phyloP scores from a whole-genome alignment of 1,140 invertebrate species.

The Solenopsis invicta region DNA sequence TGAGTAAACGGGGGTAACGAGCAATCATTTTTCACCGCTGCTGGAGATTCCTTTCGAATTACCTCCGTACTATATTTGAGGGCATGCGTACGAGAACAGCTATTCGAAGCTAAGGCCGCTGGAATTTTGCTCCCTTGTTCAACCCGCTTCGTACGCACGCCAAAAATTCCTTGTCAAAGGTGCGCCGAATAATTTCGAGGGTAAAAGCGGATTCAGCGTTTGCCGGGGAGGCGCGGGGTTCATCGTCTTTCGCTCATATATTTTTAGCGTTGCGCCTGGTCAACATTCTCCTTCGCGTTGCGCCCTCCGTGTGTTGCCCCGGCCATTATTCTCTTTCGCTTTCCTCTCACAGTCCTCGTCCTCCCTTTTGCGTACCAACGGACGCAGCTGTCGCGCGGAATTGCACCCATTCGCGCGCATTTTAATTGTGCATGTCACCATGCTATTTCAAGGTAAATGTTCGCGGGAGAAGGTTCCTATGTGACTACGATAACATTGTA shows the following conservation, averaged over 20 bases:
- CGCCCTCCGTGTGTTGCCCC: neutral
- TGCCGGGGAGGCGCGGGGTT: slow-evolving; percentile 66
- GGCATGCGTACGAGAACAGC: slow-evolving; percentile 23
- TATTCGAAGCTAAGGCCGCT: slow-evolving; percentile 37
- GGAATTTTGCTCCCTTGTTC: slow-evolving; percentile 38
- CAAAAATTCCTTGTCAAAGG: slow-evolving; percentile 77
- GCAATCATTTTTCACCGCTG: slow-evolving; percentile 39
- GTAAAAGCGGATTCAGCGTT: slow-evolving; percentile 77
- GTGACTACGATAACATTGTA: slow-evolving; percentile 36
- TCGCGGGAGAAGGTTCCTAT: neutral
- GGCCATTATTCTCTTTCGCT: slow-evolving; percentile 57
- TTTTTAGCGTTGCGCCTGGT: slow-evolving; percentile 80
- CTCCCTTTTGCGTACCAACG: slow-evolving; percentile 67
- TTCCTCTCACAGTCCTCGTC: slow-evolving; percentile 52
- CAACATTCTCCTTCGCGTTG: slow-evolving; percentile 77
- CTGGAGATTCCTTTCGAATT: slow-evolving; percentile 50
- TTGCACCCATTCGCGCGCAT: slow-evolving; percentile 54
- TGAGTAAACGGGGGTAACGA: slow-evolving; percentile 27
- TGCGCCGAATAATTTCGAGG: slow-evolving; percentile 78
- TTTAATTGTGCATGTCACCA: slow-evolving; percentile 75
- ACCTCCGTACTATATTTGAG: slow-evolving; percentile 52
- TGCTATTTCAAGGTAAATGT: slow-evolving; percentile 73
- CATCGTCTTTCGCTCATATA: slow-evolving; percentile 80
- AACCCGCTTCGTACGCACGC: slow-evolving; percentile 62
- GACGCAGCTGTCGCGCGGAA: slow-evolving; percentile 72